Evolutionary conservation across 2,113 vertebrate species (phyloP).

Genomic region (Carassius gibelio): DNA sequence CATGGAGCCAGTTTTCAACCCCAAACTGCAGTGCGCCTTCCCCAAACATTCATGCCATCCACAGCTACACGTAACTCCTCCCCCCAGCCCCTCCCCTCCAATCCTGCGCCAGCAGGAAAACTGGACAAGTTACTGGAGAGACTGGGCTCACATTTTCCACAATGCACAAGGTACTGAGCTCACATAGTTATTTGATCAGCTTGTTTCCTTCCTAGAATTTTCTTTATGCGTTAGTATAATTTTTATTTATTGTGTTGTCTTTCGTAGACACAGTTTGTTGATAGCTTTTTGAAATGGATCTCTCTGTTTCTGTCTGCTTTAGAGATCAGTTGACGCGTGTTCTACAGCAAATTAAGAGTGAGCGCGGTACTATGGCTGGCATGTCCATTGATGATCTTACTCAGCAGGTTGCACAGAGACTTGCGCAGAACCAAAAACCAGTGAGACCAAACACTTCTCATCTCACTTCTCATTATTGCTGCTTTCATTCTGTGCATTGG

Average conservation of each 20-base stretch:
- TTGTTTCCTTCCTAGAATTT: neutral
- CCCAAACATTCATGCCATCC: neutral
- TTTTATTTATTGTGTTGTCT: too few species aligned
- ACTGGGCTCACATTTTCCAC: conserved; percentile 81
- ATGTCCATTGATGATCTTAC: conserved; percentile 87
- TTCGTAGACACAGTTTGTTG: too few species aligned
- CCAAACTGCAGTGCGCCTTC: neutral
- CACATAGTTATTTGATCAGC: neutral
- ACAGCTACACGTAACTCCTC: conserved; percentile 37
- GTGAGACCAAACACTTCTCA: conserved; percentile 33
- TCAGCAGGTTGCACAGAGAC: conserved; percentile 79
- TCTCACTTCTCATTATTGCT: neutral
- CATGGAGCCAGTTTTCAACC: conserved; percentile 8
- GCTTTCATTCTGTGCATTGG: neutral
- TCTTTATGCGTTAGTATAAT: neutral
- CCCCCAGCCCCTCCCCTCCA: conserved; percentile 63
- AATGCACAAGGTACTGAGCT: conserved; percentile 80
- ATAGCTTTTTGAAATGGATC: neutral
- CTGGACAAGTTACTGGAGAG: conserved; percentile 90
- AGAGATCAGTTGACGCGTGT: conserved; percentile 83
- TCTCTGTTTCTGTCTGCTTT: conserved; percentile 1
- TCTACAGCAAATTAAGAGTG: conserved; percentile 91
- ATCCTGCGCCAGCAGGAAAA: conserved; percentile 70
- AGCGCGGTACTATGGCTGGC: conserved; percentile 85
- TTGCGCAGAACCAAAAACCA: conserved; percentile 73